phyloP scores from a whole-genome alignment of 2,797 vertebrate species.

The Halcyon leucocephala region DNA sequence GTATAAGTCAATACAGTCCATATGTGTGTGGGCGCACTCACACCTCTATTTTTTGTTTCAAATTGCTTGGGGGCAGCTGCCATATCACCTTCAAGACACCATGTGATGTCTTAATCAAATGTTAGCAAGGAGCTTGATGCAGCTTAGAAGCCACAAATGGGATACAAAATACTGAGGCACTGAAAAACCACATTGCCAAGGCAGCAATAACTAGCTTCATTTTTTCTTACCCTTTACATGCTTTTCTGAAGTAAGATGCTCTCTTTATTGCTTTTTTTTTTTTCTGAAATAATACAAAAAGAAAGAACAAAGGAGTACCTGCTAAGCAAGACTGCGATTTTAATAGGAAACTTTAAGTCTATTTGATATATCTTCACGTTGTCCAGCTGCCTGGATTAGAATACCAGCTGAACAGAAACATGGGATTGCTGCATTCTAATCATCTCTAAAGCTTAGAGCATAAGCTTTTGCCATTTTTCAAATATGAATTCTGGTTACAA shows the following conservation, averaged over 20 bases:
- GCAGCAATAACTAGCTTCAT: neutral
- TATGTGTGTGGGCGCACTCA: constrained; percentile 21
- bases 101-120: constrained; percentile 56
- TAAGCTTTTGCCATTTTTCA: constrained; percentile 17
- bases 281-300: neutral
- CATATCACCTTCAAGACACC: constrained; percentile 1
- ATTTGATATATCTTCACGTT: neutral
- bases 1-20: constrained; percentile 11
- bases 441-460: neutral
- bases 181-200: neutral
- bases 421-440: neutral
- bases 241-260: neutral
- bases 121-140: constrained; percentile 19
- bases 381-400: neutral
- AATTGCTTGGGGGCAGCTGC: constrained; percentile 34
- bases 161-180: neutral
- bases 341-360: neutral
- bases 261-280: neutral
- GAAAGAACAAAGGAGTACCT: neutral
- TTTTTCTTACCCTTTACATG: neutral
- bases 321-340: neutral
- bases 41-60: constrained; percentile 32
- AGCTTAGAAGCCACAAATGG: neutral
- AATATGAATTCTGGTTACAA: constrained; percentile 2
- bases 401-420: neutral